Conservation (phyloP, 1,140 invertebrate species). For the Nixonia krombeini region DNA sequence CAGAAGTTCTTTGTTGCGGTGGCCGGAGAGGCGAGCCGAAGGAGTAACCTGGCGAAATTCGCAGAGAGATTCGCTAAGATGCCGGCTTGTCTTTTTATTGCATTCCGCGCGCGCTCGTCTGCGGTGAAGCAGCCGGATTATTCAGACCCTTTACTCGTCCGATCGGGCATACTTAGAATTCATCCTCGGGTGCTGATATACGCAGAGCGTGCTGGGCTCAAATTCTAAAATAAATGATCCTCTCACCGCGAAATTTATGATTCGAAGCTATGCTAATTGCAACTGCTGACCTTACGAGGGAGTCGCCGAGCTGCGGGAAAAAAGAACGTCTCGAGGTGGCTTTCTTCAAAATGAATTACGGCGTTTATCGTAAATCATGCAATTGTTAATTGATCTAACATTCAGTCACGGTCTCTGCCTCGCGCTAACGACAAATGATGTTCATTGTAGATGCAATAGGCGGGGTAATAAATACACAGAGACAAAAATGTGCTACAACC, state of each 20-base stretch:
- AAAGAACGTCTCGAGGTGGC: conserved; percentile 5
- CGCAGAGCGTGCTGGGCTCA: conserved; percentile 36
- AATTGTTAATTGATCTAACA: conserved; percentile 48
- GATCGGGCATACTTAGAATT: conserved; percentile 28
- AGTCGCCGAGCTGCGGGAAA: conserved; percentile 10
- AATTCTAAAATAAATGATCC: conserved; percentile 50
- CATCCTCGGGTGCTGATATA: conserved; percentile 40
- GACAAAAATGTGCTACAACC: conserved; percentile 23
- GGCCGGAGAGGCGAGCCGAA: not conserved
- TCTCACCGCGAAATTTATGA: conserved; percentile 46
- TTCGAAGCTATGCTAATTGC: conserved; percentile 51
- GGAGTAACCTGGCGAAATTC: conserved; percentile 12
- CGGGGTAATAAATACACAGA: conserved; percentile 35
- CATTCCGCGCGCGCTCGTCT: conserved; percentile 24
- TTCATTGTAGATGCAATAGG: conserved; percentile 33
- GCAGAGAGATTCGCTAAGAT: conserved; percentile 7
- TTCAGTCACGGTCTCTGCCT: conserved; percentile 39
- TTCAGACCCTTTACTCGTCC: conserved; percentile 17
- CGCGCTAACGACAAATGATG: conserved; percentile 42
- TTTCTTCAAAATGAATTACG: conserved; percentile 40
- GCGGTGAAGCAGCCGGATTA: conserved; percentile 22
- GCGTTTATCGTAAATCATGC: conserved; percentile 44
- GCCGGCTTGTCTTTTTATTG: conserved; percentile 40
- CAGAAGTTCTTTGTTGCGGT: conserved; percentile 38
- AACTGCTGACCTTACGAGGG: conserved; percentile 37